Evolutionary conservation across 2,888 invertebrate genomes (phyloP).

Genomic region (Apomyelois bistriatella): DNA sequence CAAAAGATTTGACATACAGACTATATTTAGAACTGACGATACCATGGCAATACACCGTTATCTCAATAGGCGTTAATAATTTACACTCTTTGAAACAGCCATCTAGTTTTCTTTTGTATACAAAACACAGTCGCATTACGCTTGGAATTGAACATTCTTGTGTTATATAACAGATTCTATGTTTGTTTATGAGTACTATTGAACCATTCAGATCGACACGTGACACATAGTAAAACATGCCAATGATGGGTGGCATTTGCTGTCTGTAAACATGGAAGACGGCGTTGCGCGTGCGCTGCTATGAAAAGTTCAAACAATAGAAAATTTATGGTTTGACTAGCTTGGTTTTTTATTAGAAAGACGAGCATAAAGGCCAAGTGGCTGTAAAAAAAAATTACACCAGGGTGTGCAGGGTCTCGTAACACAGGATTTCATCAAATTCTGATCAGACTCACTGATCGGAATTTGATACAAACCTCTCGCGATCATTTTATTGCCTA

Average conservation of each 20-base stretch:
- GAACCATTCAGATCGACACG: constrained; percentile 1
- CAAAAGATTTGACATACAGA: too few relatives aligned
- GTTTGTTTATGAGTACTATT: neutral
- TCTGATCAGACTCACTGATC: too few relatives aligned
- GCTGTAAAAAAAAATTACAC: too few relatives aligned
- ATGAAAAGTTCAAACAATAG: neutral
- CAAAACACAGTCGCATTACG: neutral
- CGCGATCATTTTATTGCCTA: too few relatives aligned
- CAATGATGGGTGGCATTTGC: neutral
- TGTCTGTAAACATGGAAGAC: neutral
- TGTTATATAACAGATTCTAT: neutral
- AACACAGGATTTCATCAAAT: too few relatives aligned
- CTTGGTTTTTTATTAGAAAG: neutral
- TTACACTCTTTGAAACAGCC: too few relatives aligned
- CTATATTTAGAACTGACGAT: too few relatives aligned
- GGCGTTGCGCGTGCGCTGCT: neutral
- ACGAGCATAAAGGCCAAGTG: too few relatives aligned
- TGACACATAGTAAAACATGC: neutral
- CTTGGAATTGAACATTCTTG: neutral
- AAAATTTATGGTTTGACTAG: neutral
- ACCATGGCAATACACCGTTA: too few relatives aligned
- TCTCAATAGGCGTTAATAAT: too few relatives aligned
- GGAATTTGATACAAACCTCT: too few relatives aligned
- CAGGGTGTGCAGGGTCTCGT: too few relatives aligned
- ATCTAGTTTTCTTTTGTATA: neutral